phyloP scores from a whole-genome alignment of 2,797 vertebrate species.

The Sebastolobus alascanus region DNA sequence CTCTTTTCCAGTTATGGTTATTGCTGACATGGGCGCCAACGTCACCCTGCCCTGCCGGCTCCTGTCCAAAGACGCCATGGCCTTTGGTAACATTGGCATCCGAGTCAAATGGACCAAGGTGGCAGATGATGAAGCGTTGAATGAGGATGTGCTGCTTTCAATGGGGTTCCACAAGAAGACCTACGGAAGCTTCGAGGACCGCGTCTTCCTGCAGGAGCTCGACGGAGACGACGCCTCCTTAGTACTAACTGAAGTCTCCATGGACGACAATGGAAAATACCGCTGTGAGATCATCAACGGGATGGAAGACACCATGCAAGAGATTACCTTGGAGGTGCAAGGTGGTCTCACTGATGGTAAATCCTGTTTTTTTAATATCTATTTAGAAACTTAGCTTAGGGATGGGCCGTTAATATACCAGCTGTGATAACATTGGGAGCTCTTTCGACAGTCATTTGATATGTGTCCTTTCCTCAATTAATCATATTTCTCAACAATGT shows the following conservation, averaged over 20 bases:
- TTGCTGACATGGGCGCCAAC: conserved; percentile 87
- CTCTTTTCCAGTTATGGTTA: conserved; percentile 76
- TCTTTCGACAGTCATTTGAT: not conserved
- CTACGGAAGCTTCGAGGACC: conserved; percentile 86
- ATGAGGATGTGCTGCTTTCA: conserved; percentile 88
- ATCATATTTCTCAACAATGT: not conserved
- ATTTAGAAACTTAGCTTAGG: not conserved
- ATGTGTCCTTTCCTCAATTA: not conserved
- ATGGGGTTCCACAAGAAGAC: conserved; percentile 92
- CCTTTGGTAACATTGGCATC: conserved; percentile 81
- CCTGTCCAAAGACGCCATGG: conserved; percentile 36
- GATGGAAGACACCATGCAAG: conserved; percentile 85
- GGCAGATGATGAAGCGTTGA: conserved; percentile 85
- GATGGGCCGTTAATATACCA: not conserved
- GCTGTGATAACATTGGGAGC: not conserved
- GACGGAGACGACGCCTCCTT: conserved; percentile 90
- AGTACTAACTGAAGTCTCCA: conserved; percentile 84
- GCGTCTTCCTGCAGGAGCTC: conserved; percentile 83
- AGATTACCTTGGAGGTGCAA: conserved; percentile 88
- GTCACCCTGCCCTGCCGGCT: conserved; percentile 75
- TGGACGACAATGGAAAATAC: conserved; percentile 91
- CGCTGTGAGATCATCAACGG: conserved; percentile 93
- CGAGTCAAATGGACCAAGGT: conserved; percentile 95
- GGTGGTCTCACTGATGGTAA: conserved; percentile 71
- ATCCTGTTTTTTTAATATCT: not conserved